A percentile compares a stretch with the other conserved stretches of the same genome.
These are phyloP conservation scores for Artibeus lituratus DNA, from an alignment of 2,797 vertebrate species.

Conservation along the genomic window DNA sequence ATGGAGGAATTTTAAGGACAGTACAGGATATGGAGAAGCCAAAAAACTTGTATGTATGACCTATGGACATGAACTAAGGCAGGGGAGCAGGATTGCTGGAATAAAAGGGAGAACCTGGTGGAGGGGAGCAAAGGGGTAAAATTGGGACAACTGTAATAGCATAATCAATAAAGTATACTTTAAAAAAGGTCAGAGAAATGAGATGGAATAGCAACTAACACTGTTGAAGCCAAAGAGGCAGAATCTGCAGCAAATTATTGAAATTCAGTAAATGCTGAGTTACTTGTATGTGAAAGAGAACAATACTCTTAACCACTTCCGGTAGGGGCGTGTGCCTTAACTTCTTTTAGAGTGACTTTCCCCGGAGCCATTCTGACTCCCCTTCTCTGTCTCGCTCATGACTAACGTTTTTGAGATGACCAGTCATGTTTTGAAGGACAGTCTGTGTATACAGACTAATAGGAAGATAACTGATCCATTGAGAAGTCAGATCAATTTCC, in stretches of 20 bases:
- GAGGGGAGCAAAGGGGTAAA: too few relatives aligned
- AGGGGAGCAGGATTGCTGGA: too few relatives aligned
- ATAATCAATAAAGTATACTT: too few relatives aligned
- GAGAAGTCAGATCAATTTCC: background rate
- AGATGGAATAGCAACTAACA: background rate
- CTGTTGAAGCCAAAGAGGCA: background rate
- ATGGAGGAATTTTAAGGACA: too few relatives aligned
- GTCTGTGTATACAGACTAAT: background rate
- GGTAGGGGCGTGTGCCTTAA: background rate
- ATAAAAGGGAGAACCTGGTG: too few relatives aligned
- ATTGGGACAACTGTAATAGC: too few relatives aligned
- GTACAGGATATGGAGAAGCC: too few relatives aligned
- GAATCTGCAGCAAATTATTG: background rate
- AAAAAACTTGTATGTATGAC: too few relatives aligned
- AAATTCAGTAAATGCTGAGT: background rate
- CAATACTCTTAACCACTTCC: background rate
- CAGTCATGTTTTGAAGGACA: constrained; percentile 17
- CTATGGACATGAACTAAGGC: too few relatives aligned
- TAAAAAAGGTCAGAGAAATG: background rate
- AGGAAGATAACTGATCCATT: background rate
- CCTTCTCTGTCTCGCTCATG: background rate
- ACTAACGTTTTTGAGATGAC: constrained; percentile 25
- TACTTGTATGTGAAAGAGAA: background rate
- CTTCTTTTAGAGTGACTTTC: background rate
- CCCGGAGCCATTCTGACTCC: background rate